Evolutionary conservation across 2,797 vertebrate species (phyloP).

Genomic region (Netta rufina): DNA sequence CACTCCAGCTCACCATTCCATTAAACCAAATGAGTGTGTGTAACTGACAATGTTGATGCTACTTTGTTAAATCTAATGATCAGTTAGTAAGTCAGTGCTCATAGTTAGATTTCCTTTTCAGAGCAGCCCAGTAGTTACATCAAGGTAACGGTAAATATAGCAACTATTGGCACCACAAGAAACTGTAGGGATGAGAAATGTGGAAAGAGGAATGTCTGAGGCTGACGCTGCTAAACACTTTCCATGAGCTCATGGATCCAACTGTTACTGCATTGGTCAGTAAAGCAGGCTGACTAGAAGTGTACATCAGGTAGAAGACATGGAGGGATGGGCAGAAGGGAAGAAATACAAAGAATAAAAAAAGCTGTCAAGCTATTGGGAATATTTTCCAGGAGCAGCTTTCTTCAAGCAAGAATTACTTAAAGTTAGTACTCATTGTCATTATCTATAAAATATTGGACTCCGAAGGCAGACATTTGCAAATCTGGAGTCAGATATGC

Average conservation of each 20-base stretch:
- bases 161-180: background rate
- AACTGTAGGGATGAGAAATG: background rate
- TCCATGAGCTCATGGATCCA: background rate
- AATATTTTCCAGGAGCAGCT: background rate
- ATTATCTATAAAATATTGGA: background rate
- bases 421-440: background rate
- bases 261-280: background rate
- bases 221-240: background rate
- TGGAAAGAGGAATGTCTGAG: background rate
- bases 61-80: no score
- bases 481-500: background rate
- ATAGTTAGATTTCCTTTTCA: background rate
- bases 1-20: background rate
- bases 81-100: background rate
- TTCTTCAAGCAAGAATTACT: background rate
- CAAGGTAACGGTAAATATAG: background rate
- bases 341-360: background rate
- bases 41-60: background rate
- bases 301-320: background rate
- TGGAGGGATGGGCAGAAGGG: background rate
- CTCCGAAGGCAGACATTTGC: background rate
- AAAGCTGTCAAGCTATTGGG: background rate
- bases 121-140: background rate
- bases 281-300: background rate
- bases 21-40: background rate